Base-by-base conservation (phyloP, 1,140 invertebrate genomes). In the Telenomus remus region DNA sequence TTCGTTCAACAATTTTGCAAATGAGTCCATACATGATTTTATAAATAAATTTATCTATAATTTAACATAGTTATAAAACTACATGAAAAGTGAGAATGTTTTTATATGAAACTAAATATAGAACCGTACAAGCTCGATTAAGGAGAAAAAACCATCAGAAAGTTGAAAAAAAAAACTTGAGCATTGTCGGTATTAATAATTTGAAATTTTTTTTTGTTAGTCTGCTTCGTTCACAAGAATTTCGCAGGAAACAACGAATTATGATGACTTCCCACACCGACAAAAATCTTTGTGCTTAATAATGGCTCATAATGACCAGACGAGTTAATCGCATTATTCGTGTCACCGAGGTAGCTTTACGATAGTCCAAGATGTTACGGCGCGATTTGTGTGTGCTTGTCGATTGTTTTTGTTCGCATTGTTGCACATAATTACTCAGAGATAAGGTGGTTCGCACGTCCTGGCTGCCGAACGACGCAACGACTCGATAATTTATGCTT, bases 211-310 rank as follows among this genome's bases (percentile, higher is more conserved):
- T 35, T 39, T 56, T 65, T 56, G 10, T 42, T 46, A 1, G 6
- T 44, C 53, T 57, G 56, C 49, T 57, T 61, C 13, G 48, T 15
- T 51, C 19, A 15, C 39, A 13, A 51, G 13, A 13, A 33, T 51
- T 39, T 57, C 35, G 53, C 53, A 71, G 68, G 68, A 71, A 71
- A 46, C 46, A 33, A 39, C 68, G 13, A 37, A 71, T 71, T 71
- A 71, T 33, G 9, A 1, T 19, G 1, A 6, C 68, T 63, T 71
- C 68, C 68, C 68, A 71, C 68, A 71, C 59, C 39, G 59, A 56
- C 66, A 42, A 61, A 70, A 63, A 71, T 71, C 51, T 63, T 50
- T 51, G 50, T 46, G 35, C 50, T 44, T 49, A 50, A 56, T 57
- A 48, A 71, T 55, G 44, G 51, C 44, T 12, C 35, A 55, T 61